Base-by-base conservation (phyloP, 2,113 vertebrate species). In the Neopipo cinnamomea region DNA sequence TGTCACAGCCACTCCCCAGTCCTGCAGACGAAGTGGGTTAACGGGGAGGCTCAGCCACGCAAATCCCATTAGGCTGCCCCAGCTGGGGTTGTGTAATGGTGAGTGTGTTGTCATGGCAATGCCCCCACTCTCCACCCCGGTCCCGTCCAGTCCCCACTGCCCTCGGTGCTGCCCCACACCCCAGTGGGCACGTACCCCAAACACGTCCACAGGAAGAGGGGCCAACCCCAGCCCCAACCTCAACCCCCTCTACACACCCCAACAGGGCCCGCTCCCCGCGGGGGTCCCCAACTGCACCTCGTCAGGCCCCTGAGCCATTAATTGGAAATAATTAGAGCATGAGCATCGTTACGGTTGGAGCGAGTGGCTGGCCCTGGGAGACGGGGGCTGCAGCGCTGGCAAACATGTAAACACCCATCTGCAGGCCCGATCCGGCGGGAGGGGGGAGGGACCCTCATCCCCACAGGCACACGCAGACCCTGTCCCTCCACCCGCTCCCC, bases 271-370 rank as follows among this genome's bases (percentile, higher is more conserved):
- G 44, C 53, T 86, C 85, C 66, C 95, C 6, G 62, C 72, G 28
- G 93, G 91, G 84, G 91, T 93, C 89, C 77, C 86, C 82, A 73
- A 24, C 66, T 16, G 85, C 67, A 66, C 90, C 75, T 85, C 66
- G 14, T 97, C 96, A 95, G 80, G 86, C 96, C 33, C 14, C 41
- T 37, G 79, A 93, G 82, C 91, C 75, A n/a, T 95, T 97, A 98
- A 98, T 98, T 97, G 77, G 93, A 77, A 97, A 39, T 97, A 98
- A 98, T 98, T 97, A 92, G 97, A 97, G 95, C 96, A 87, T 97
- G 88, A 96, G 93, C 88, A 94, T 91, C 92, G n/a, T 37, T 89
- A 82, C 9, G 11, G 88, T 42, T 39, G 17, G 85, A 86, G 93
- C 47, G 8, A 94, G 93, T 4, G 18, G 83, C 71, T 67, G 85